Conservation (phyloP, 2,113 vertebrate genomes). For the Anoura caudifer region DNA sequence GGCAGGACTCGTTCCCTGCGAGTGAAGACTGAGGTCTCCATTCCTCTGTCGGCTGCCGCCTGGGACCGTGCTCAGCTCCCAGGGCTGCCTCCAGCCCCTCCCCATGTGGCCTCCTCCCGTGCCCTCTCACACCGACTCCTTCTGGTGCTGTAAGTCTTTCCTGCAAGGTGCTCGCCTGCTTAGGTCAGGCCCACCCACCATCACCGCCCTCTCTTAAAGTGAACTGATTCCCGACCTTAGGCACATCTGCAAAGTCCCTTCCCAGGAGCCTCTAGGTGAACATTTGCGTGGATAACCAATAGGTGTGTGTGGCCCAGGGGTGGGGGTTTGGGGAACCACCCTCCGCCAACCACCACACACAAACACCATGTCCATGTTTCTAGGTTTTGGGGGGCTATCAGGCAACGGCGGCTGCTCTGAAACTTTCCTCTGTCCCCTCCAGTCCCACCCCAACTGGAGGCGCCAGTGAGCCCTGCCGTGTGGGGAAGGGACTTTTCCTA, state of each 20-base stretch:
- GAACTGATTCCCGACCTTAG: background rate
- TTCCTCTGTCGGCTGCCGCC: background rate
- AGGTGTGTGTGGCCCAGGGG: background rate
- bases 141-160: background rate
- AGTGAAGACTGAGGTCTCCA: background rate
- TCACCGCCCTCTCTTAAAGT: background rate
- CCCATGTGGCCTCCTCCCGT: accelerated
- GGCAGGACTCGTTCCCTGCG: background rate
- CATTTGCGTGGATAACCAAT: background rate
- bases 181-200: background rate
- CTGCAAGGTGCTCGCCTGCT: background rate
- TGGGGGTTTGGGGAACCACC: background rate
- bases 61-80: background rate
- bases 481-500: background rate
- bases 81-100: background rate
- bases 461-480: background rate
- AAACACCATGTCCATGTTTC: background rate
- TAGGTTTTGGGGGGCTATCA: background rate
- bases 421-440: background rate
- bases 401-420: background rate
- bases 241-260: background rate
- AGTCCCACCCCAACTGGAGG: background rate
- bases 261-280: background rate
- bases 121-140: background rate
- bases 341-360: background rate